Evolutionary conservation across 1,140 invertebrate genomes (phyloP), one percentile per base, ranked within the genome.

Genomic region (Drosophila orena): DNA sequence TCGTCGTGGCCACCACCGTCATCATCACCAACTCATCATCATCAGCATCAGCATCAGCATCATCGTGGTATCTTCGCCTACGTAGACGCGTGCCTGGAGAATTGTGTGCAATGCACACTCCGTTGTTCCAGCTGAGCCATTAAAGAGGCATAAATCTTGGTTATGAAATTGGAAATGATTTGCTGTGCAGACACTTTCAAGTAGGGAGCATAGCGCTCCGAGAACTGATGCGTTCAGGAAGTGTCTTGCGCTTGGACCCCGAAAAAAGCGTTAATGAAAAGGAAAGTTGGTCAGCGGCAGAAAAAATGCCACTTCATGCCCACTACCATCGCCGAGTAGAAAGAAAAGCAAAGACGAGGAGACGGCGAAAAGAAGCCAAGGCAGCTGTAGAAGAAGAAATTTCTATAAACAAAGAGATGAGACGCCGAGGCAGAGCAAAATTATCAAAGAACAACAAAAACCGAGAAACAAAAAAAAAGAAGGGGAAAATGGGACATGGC

Each of bases 91-190:
- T 75, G 72, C 59, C 70, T 17, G 24, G 20, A 58, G 38, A 40
- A 56, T 49, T 50, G 56, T 75, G 42, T 74, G 72, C 35, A 55
- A 60, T 55, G 17, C 27, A 40, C 14, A 42, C 50, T 56, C 22
- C 7, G 22, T 44, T 4, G 20, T 38, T 17, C 30, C 22, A 27
- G 37, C 57, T 12, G 43, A 37, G 37, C 72, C 72, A 75, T 75
- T 75, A 75, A 75, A 75, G 73, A 53, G 40, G 47, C 72, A 75
- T 75, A 75, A 75, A 75, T 75, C 72, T 75, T 75, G 42, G 72
- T 75, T 75, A 75, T 75, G 72, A 75, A 75, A 75, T 75, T 47
- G 66, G 66, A 70, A 70, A 70, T 70, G 52, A 71, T 74, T 75
- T 74, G 46, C 49, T 43, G 44, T 12, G 34, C 24, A 49, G 69